Percentiles rank a stretch among this genome's conserved stretches.
Conservation (phyloP, 2,797 vertebrate species). For the Tiaroga cobitis region DNA sequence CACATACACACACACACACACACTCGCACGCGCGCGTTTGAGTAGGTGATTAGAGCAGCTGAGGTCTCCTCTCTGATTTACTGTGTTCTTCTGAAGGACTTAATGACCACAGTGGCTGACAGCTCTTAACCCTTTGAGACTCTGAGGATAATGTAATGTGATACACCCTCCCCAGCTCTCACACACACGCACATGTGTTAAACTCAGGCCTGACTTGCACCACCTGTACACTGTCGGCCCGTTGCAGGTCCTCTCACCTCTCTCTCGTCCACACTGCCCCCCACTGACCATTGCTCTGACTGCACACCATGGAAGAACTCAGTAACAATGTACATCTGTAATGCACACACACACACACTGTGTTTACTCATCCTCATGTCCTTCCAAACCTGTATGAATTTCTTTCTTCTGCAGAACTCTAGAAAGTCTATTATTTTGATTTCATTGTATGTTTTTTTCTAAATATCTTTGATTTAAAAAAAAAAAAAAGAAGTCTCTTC, state of each 20-base stretch:
- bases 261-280: constrained; percentile 38
- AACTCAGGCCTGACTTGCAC: constrained; percentile 35
- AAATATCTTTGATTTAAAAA: too few species aligned
- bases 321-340: neutral
- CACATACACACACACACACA: neutral
- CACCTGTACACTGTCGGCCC: constrained; percentile 51
- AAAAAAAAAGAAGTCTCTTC: too few species aligned
- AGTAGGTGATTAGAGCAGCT: constrained; percentile 79
- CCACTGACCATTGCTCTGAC: constrained; percentile 38
- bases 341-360: neutral
- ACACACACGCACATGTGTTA: constrained; percentile 29
- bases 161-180: constrained; percentile 66
- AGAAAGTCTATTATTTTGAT: too few species aligned
- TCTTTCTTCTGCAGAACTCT: neutral
- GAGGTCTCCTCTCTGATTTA: constrained; percentile 77
- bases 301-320: neutral
- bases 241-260: constrained; percentile 27
- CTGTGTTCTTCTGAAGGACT: constrained; percentile 72
- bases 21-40: constrained; percentile 59
- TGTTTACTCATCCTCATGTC: neutral
- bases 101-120: constrained; percentile 78
- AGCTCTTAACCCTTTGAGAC: constrained; percentile 81
- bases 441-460: neutral
- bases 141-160: constrained; percentile 73
- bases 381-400: neutral